Percentiles rank a stretch among this genome's conserved stretches.
Evolutionary conservation across 64 coral and sea anemone genomes (phyloP).

Genomic region (Trachythela sp.): DNA sequence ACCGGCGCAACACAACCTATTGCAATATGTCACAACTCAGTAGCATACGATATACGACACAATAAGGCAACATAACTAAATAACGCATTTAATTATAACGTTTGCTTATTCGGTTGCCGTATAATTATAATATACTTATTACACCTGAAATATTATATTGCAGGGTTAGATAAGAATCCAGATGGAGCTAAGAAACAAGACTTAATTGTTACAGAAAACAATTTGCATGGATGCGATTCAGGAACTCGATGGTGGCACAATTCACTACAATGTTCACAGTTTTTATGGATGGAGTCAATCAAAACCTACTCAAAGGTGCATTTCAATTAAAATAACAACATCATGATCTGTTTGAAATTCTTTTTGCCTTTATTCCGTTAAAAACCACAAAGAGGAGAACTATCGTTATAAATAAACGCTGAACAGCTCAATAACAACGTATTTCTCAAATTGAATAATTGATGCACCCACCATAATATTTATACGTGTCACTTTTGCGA

Average conservation of each 20-base stretch:
- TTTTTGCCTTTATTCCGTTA: too few relatives aligned
- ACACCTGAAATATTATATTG: not conserved
- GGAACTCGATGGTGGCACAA: not conserved
- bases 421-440: too few relatives aligned
- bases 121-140: too few relatives aligned
- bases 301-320: constrained; percentile 47
- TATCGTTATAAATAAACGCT: too few relatives aligned
- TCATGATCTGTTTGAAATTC: too few relatives aligned
- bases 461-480: too few relatives aligned
- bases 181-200: not conserved
- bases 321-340: too few relatives aligned
- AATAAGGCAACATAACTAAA: not conserved
- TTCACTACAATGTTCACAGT: constrained; percentile 66
- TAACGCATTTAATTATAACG: not conserved
- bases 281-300: constrained; percentile 69
- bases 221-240: not conserved
- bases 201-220: not conserved
- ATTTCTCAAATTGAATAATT: too few relatives aligned
- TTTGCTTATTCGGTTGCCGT: not conserved
- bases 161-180: not conserved
- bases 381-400: too few relatives aligned
- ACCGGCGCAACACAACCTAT: too few relatives aligned
- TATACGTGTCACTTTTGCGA: too few relatives aligned
- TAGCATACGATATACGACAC: not conserved
- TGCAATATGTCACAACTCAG: too few relatives aligned